Base-by-base conservation (phyloP, 1,140 invertebrate species). In the Formica selysi region DNA sequence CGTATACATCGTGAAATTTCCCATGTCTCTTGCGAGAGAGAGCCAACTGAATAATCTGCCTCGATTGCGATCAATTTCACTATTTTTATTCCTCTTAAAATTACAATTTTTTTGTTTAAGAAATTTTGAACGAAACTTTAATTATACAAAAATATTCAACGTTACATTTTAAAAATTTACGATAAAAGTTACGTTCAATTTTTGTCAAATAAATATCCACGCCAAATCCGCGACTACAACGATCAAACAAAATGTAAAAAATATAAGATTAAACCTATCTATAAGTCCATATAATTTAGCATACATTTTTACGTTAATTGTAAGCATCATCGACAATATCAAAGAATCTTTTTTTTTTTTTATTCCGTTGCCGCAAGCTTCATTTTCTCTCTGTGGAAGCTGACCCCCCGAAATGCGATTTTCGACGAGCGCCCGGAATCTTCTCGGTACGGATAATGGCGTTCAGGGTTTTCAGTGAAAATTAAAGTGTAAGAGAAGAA, bases 401-500 rank as follows among this genome's bases (percentile, higher is more conserved):
- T 87, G 79, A 76, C 68, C 71, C 54, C 54, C 70, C 87, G 88
- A 87, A 90, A 90, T 81, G 89, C 89, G 86, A 90, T 87, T 85
- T 89, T 90, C 59, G 88, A 87, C 88, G 86, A 80, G 80, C 74
- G 76, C 89, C 74, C 76, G 29, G 79, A 62, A 89, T 89, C 76
- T 76, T 70, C 79, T 76, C 67, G 67, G 85, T 76, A 85, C 78
- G 76, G 88, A 85, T 90, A 90, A 90, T 90, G 54, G 70, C 86
- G 61, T 87, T 54, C 76, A 32, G 86, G 86, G 65, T 76, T 90
- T 87, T 80, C 89, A 76, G 88, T 90, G 89, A 90, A 90, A 90
- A 90, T 90, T 90, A 83, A 83, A 83, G 79, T 64, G 32, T 16
- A 13, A 41, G 36, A 29, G 76, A 62, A 32, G 13, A 8, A 61